These are phyloP conservation scores for Empidonax traillii DNA, from an alignment of 2,113 vertebrate genomes.

Conservation along the genomic window DNA sequence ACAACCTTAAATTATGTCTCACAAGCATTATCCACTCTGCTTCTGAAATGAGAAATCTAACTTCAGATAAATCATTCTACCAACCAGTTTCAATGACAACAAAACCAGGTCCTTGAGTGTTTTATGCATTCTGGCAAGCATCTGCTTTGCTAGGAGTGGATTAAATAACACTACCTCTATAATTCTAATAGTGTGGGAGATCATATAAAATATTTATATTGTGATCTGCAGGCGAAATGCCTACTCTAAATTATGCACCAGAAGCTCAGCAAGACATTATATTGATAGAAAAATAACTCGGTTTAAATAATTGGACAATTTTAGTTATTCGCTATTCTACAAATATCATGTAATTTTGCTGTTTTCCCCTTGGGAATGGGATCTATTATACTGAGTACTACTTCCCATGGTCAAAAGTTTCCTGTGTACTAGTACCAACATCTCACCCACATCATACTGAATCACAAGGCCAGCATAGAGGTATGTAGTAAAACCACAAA, in stretches of 20 bases:
- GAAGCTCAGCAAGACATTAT: conserved; percentile 43
- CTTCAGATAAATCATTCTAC: background rate
- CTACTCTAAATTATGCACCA: conserved; percentile 9
- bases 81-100: background rate
- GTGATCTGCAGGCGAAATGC: conserved; percentile 48
- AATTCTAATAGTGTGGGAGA: conserved; percentile 25
- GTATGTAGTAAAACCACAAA: background rate
- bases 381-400: background rate
- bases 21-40: background rate
- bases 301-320: conserved; percentile 60
- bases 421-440: background rate
- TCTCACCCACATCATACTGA: background rate
- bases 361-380: background rate
- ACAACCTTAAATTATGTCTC: background rate
- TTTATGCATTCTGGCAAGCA: conserved; percentile 44
- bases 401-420: background rate
- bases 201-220: conserved; percentile 61
- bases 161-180: conserved; percentile 59
- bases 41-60: background rate
- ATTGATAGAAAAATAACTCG: conserved; percentile 47
- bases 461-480: background rate
- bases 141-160: conserved; percentile 41
- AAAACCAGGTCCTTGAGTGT: background rate
- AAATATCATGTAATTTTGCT: conserved; percentile 3
- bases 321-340: conserved; percentile 24